Evolutionary conservation across 2,888 invertebrate species (phyloP), one percentile per base, ranked within the genome.

Genomic region (Anagyrus pseudococci): DNA sequence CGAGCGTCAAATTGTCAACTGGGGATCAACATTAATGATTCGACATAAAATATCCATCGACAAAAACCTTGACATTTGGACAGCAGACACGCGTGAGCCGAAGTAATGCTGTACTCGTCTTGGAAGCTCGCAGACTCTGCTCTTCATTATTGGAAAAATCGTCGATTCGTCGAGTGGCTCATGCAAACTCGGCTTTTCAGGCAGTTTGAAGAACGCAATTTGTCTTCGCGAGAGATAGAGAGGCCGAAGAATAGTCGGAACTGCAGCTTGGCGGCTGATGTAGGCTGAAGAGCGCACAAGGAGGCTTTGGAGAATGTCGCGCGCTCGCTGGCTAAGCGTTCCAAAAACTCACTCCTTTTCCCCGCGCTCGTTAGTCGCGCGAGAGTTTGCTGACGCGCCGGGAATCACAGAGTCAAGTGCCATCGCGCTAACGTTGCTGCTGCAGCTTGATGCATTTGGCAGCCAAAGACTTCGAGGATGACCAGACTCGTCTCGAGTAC

Each of bases 381-480:
- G 43, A 10, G 56, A 23, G 50, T 26, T 25, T 58, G 58, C 58
- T 58, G 58, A 58, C 58, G 58, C 44, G 22, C 29, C 19, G 19
- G 44, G 29, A 43, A 58, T 58, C 10, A 10, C 29, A 29, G 4
- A 29, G n/a, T 29, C 4, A 7, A 29, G 6, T 37, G 15, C 52
- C 13, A 26, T 50, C 52, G 46, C 52, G 58, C 44, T 44, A 15
- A 37, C n/a, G 33, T 15, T 15, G 33, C 33, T 37, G 33, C 56
- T 15, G 17, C 37, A 17, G 29, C 47, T n/a, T 10, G 58, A 52
- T 58, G 58, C 52, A 58, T 52, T 58, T 58, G 58, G 52, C 52
- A 58, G 52, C 19, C 52, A 46, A 23, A 15, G 3, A 4, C 33
- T 44, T 29, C 44, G 44, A 44, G 44, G 20, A 44, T n/a, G 29